Conservation (phyloP, 2,888 invertebrate genomes). For the Chesias legatella region DNA sequence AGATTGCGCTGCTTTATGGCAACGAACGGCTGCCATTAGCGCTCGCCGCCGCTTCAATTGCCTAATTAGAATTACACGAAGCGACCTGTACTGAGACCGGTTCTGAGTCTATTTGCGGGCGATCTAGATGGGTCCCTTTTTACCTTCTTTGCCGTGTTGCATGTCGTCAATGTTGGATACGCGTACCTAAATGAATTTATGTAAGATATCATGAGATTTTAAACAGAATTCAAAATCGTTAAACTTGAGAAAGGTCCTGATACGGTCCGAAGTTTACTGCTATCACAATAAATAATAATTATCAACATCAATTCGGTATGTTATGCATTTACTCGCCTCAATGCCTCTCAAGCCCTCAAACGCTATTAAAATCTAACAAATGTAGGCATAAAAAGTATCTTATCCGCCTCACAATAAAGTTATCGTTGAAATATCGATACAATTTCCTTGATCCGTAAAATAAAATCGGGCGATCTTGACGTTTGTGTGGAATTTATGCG, state of each 20-base stretch:
- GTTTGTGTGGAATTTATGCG: conserved; percentile 71
- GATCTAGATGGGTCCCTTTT: conserved; percentile 40
- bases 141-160: conserved; percentile 27
- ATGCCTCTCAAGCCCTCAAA: conserved; percentile 44
- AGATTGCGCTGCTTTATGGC: conserved; percentile 72
- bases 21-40: conserved; percentile 66
- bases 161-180: conserved; percentile 17
- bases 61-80: conserved; percentile 76
- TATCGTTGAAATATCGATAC: conserved; percentile 77
- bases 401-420: conserved; percentile 65
- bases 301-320: conserved; percentile 38
- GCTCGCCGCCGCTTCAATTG: conserved; percentile 63
- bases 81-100: conserved; percentile 44
- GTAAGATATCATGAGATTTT: conserved; percentile 14
- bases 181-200: conserved; percentile 14
- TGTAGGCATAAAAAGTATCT: conserved; percentile 65
- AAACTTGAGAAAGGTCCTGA: conserved; percentile 26
- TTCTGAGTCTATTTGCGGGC: conserved; percentile 46
- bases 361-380: conserved; percentile 61
- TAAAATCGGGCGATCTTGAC: conserved; percentile 69
- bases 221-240: conserved; percentile 18
- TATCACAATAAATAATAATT: conserved; percentile 43
- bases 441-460: conserved; percentile 76
- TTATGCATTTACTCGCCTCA: conserved; percentile 30
- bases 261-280: conserved; percentile 23